A percentile compares a stretch with the other conserved stretches of the same genome.
phyloP scores from a whole-genome alignment of 2,797 vertebrate genomes.

The Argyrosomus regius region DNA sequence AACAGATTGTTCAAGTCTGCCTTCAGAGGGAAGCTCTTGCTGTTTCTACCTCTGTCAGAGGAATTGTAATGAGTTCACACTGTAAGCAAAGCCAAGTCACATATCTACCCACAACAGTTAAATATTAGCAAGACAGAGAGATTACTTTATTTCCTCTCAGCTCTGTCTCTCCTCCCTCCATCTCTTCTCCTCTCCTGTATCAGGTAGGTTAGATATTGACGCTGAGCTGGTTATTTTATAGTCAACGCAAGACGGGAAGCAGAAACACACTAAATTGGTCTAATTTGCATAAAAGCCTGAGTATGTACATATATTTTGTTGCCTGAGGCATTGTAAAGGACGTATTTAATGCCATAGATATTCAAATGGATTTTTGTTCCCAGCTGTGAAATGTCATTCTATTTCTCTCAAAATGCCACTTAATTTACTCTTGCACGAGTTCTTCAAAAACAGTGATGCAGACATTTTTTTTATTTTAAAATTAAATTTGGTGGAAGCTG shows the following conservation, averaged over 20 bases:
- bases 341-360: slow-evolving; percentile 9
- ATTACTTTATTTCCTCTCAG: background rate
- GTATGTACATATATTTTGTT: background rate
- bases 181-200: background rate
- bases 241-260: background rate
- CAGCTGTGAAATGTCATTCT: slow-evolving; percentile 24
- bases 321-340: background rate
- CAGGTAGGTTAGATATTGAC: background rate
- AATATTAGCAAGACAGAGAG: slow-evolving; percentile 12
- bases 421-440: background rate
- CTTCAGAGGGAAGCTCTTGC: slow-evolving; percentile 42
- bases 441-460: background rate
- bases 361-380: slow-evolving; percentile 8
- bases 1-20: slow-evolving; percentile 43
- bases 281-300: slow-evolving; percentile 22
- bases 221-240: background rate
- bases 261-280: background rate
- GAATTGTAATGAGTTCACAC: slow-evolving; percentile 54
- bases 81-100: slow-evolving; percentile 38
- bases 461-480: background rate
- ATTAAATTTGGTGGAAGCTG: background rate
- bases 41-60: slow-evolving; percentile 41
- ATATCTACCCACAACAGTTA: slow-evolving; percentile 27
- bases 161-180: background rate
- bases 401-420: slow-evolving; percentile 10